Evolutionary conservation across 2,113 vertebrate species (phyloP).

Genomic region (Vidua macroura): DNA sequence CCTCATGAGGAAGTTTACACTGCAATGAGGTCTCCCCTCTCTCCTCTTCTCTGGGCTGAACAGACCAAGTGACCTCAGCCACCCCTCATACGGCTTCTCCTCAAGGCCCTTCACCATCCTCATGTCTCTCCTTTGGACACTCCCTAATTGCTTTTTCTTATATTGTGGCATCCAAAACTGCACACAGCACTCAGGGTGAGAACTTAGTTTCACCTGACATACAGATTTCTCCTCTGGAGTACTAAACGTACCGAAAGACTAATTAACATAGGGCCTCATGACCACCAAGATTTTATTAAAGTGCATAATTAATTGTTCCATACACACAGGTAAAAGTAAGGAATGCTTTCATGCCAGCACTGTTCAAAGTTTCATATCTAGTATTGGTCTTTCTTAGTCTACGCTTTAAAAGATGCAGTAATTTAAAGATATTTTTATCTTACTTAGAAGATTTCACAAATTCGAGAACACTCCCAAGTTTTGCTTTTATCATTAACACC

Average conservation of each 20-base stretch:
- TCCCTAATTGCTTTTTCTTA: neutral
- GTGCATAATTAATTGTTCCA: neutral
- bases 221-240: neutral
- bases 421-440: conserved; percentile 13
- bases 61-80: neutral
- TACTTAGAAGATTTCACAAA: neutral
- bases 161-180: neutral
- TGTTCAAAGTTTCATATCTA: neutral
- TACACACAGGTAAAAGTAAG: neutral
- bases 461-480: neutral
- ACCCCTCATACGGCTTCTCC: accelerated
- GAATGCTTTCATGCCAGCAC: neutral
- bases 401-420: neutral
- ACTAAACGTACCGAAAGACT: neutral
- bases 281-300: neutral
- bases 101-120: neutral
- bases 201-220: neutral
- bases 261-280: neutral
- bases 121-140: neutral
- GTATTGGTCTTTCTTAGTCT: neutral
- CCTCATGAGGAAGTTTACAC: neutral
- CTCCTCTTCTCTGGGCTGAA: neutral
- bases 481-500: neutral
- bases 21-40: neutral
- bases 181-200: neutral